Base-by-base conservation (phyloP, 2,888 invertebrate genomes). In the Megastigmus dorsalis region DNA sequence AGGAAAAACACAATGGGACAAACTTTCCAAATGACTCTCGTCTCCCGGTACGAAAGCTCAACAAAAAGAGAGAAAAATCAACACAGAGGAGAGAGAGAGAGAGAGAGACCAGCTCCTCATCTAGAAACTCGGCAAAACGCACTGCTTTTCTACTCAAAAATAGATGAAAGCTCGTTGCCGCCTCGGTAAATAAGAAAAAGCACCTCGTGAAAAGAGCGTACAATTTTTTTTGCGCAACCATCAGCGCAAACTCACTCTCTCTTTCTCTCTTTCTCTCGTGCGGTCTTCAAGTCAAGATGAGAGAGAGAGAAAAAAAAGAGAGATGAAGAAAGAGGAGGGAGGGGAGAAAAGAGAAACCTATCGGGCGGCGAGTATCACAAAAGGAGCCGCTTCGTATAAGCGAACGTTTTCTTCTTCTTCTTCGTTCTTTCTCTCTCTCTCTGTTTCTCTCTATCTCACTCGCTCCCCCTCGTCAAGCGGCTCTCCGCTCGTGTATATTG, bases 371-470 rank as follows among this genome's bases (percentile, higher is more conserved):
- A 54, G 41, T 10, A 72, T 66, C 54, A 67, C 60, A 73, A 73
- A 73, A 67, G 73, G 10, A 67, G 66, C 73, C 66, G 73, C 67
- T 45, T 36, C n/a, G n/a, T n/a, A n/a, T n/a, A 28, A 30, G 15
- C 52, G 13, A 66, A 9, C 23, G 57, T 57, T 67, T 57, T 55
- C 33, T 48, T 57, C 48, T 30, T 43, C 38, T 38, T 38, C n/a
- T n/a, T n/a, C n/a, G n/a, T n/a, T n/a, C n/a, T n/a, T n/a, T n/a
- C n/a, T n/a, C n/a, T n/a, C n/a, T n/a, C n/a, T n/a, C n/a, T n/a
- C n/a, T n/a, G n/a, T n/a, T n/a, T n/a, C n/a, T n/a, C n/a, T 4
- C 52, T n/a, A n/a, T n/a, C 13, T 15, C n/a, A 13, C n/a, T 26
- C n/a, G 26, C 30, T 54, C 15, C 3, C 45, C 18, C 52, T 65